These are phyloP conservation scores for Chaenodraco wilsoni DNA, from an alignment of 2,797 vertebrate genomes.

Conservation along the genomic window DNA sequence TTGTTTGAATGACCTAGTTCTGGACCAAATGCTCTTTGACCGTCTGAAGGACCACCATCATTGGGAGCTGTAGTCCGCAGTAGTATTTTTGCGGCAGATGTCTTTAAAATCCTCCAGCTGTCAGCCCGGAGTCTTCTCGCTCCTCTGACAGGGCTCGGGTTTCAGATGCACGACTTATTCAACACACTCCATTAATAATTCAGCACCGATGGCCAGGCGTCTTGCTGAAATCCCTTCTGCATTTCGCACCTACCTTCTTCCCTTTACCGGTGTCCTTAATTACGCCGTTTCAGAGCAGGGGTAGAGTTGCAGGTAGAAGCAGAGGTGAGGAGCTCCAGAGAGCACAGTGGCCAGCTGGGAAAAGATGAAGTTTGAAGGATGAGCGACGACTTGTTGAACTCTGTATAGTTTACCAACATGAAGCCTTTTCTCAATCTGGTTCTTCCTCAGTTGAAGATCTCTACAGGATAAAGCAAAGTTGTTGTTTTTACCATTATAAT, in stretches of 20 bases:
- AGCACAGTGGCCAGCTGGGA: slow-evolving; percentile 1
- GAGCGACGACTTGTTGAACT: background rate
- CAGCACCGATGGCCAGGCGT: slow-evolving; percentile 62
- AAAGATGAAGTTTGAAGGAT: background rate
- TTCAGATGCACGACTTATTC: slow-evolving; percentile 72
- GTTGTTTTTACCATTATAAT: background rate
- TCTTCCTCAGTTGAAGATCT: slow-evolving; percentile 9
- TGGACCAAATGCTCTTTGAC: background rate
- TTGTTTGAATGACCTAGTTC: background rate
- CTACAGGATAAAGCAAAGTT: slow-evolving; percentile 38
- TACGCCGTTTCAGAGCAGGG: slow-evolving; percentile 60
- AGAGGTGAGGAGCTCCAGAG: background rate
- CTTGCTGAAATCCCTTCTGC: slow-evolving; percentile 74
- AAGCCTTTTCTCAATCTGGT: background rate
- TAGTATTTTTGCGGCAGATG: slow-evolving; percentile 19
- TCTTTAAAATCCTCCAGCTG: slow-evolving; percentile 29
- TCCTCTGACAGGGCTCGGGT: slow-evolving; percentile 60
- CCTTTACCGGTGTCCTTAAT: slow-evolving; percentile 64
- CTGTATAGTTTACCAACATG: slow-evolving; percentile 36
- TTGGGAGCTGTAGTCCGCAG: background rate
- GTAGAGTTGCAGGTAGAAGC: slow-evolving; percentile 63
- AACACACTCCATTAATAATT: slow-evolving; percentile 82
- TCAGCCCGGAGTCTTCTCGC: slow-evolving; percentile 49
- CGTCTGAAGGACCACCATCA: background rate
- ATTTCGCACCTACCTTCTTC: slow-evolving; percentile 69